Percentiles rank a stretch among this genome's conserved stretches.
Evolutionary conservation across 1,140 invertebrate species (phyloP).

Genomic region (Eupeodes corollae): DNA sequence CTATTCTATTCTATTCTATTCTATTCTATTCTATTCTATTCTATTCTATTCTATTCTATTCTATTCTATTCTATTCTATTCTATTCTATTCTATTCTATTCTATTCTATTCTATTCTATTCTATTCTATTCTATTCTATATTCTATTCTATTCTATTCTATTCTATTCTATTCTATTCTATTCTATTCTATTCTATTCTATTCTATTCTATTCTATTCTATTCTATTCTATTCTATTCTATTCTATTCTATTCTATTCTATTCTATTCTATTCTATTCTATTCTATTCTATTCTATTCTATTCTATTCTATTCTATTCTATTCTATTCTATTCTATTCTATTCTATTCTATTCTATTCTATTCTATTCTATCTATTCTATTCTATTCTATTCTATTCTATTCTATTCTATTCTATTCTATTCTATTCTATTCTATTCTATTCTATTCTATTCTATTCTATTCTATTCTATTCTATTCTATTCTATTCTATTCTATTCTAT

Average conservation of each 20-base stretch:
- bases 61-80: background rate
- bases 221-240: background rate
- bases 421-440: background rate
- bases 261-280: background rate
- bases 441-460: background rate
- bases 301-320: background rate
- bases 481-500: background rate
- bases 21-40: background rate
- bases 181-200: background rate
- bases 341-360: background rate
- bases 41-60: background rate
- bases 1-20: background rate
- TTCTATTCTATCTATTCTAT: background rate
- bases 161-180: background rate
- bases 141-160: background rate
- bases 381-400: background rate
- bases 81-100: conserved; percentile 1
- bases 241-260: background rate
- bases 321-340: background rate
- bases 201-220: background rate
- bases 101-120: conserved; percentile 1
- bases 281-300: background rate
- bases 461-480: background rate
- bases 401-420: background rate
- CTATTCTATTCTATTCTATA: background rate